Percentiles rank a stretch among this genome's conserved stretches.
These are phyloP conservation scores for Myzus persicae DNA, from an alignment of 1,140 invertebrate genomes.

Conservation along the genomic window DNA sequence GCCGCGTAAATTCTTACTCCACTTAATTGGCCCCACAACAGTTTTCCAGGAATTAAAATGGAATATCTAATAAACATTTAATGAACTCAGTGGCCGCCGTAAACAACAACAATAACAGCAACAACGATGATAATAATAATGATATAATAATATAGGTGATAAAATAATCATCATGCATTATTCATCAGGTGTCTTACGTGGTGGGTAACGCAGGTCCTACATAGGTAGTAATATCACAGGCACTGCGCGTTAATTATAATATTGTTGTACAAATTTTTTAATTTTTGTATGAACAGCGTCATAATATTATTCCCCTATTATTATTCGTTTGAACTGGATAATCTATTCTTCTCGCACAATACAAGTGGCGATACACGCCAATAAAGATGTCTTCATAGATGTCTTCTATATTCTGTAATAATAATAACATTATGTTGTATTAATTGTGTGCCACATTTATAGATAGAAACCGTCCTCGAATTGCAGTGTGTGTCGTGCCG, in stretches of 20 bases:
- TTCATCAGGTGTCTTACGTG: background rate
- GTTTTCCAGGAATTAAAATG: slow-evolving; percentile 33
- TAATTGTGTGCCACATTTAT: background rate
- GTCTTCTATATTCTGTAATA: no score
- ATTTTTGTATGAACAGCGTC: background rate
- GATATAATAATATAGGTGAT: slow-evolving; percentile 18
- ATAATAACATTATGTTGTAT: no score
- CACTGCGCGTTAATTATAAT: background rate
- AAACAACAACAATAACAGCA: background rate
- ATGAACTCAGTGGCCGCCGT: background rate
- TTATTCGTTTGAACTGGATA: no score
- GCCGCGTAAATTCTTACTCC: slow-evolving; percentile 45
- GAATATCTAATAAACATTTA: slow-evolving; percentile 48
- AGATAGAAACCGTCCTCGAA: background rate
- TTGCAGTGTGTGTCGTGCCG: background rate
- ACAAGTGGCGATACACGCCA: no score
- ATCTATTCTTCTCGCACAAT: no score
- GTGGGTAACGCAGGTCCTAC: background rate
- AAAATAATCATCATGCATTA: slow-evolving; percentile 45
- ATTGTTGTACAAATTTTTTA: background rate
- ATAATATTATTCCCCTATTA: background rate
- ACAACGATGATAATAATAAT: background rate
- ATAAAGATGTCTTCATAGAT: no score
- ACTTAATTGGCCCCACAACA: slow-evolving; percentile 47
- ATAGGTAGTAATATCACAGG: background rate